A percentile compares a stretch with the other conserved stretches of the same genome.
Conservation (phyloP, 1,140 invertebrate genomes). For the Aphaenogaster rudis region DNA sequence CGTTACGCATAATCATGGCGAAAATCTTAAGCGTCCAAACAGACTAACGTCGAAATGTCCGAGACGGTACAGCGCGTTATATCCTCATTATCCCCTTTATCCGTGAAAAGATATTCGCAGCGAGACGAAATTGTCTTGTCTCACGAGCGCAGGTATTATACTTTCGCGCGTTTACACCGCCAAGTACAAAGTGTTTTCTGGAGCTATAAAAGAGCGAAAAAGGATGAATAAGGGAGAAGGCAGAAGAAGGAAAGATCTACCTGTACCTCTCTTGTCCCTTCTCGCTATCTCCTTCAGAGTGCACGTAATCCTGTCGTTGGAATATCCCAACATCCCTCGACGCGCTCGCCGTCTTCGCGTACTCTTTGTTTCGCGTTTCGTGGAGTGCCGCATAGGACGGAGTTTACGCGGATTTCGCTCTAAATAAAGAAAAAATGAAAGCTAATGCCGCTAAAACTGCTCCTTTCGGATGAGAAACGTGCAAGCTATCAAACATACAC, state of each 20-base stretch:
- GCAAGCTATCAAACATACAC: slow-evolving; percentile 37
- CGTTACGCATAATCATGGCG: slow-evolving; percentile 7
- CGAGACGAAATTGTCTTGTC: slow-evolving; percentile 58
- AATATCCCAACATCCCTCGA: slow-evolving; percentile 70
- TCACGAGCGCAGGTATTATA: slow-evolving; percentile 43
- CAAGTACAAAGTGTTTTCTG: slow-evolving; percentile 77
- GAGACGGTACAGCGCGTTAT: slow-evolving; percentile 63
- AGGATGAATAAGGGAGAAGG: slow-evolving; percentile 1
- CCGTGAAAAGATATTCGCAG: slow-evolving; percentile 31
- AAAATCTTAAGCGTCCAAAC: slow-evolving; percentile 48
- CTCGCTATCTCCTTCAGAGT: slow-evolving; percentile 35
- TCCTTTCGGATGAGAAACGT: slow-evolving; percentile 21
- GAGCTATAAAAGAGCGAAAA: slow-evolving; percentile 71
- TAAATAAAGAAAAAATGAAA: slow-evolving; percentile 60
- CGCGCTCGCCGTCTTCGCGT: slow-evolving; percentile 24
- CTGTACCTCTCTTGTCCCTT: not conserved
- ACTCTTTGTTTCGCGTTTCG: slow-evolving; percentile 63
- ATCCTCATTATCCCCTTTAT: slow-evolving; percentile 76
- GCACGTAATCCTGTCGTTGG: slow-evolving; percentile 73
- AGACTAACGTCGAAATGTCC: slow-evolving; percentile 57
- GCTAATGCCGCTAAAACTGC: slow-evolving; percentile 66
- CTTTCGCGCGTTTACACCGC: slow-evolving; percentile 74
- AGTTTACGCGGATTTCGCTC: slow-evolving; percentile 62
- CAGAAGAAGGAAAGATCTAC: slow-evolving; percentile 60
- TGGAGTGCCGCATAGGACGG: slow-evolving; percentile 12